Percentiles rank a stretch among this genome's conserved stretches.
Conservation (phyloP, 2,113 vertebrate species). For the Amia ocellicauda region DNA sequence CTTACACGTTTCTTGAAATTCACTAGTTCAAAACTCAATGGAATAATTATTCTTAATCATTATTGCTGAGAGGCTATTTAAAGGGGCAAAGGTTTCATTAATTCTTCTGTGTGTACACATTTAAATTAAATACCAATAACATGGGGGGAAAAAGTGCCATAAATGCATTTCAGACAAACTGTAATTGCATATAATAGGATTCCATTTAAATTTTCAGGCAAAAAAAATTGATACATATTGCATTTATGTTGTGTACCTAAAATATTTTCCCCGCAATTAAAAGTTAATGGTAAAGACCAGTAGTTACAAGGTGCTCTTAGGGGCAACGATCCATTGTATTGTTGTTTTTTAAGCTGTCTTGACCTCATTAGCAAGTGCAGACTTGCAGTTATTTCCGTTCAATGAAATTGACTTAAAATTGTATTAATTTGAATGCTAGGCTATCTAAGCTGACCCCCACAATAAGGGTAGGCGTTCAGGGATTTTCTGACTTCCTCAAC, state of each 20-base stretch:
- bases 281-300: not conserved
- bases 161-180: too few species aligned
- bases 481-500: constrained; percentile 1
- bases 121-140: too few species aligned
- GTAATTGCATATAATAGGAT: too few species aligned
- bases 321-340: not conserved
- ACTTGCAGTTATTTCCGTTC: constrained; percentile 24
- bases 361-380: constrained; percentile 29
- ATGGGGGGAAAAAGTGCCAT: too few species aligned
- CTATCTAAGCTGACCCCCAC: not conserved
- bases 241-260: constrained; percentile 5
- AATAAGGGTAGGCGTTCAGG: not conserved
- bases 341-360: constrained; percentile 3
- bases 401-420: constrained; percentile 24
- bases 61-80: too few species aligned
- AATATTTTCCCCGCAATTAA: not conserved
- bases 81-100: too few species aligned
- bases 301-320: constrained; percentile 5
- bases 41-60: too few species aligned
- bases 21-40: too few species aligned
- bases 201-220: too few species aligned
- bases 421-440: constrained; percentile 17
- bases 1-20: too few species aligned
- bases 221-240: too few species aligned
- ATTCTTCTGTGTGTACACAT: too few species aligned